Evolutionary conservation across 1,140 invertebrate species (phyloP).

Genomic region (Colletes gigas): DNA sequence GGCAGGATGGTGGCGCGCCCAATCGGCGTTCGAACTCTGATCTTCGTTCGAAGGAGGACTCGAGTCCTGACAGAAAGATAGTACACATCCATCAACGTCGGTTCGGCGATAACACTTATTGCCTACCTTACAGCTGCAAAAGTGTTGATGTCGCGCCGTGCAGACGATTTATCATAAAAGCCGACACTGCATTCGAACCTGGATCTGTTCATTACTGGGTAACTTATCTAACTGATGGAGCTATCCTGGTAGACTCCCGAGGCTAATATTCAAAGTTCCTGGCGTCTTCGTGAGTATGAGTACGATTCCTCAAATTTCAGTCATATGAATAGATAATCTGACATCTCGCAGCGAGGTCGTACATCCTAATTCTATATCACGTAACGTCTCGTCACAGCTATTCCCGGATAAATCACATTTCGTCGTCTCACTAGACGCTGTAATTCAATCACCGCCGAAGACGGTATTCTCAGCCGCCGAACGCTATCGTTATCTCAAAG

Average conservation of each 20-base stretch:
- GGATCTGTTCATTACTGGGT: neutral
- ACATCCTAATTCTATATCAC: neutral
- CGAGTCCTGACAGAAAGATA: no score
- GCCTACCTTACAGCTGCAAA: neutral
- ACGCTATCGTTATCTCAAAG: no score
- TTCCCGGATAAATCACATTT: neutral
- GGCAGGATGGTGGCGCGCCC: no score
- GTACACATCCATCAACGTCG: no score
- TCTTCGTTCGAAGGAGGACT: no score
- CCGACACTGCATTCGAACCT: neutral
- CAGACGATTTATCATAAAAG: neutral
- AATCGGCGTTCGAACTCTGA: no score
- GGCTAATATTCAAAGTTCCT: neutral
- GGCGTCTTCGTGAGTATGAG: neutral
- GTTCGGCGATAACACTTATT: neutral
- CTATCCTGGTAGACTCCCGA: neutral
- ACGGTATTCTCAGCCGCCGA: no score
- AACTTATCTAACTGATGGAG: neutral
- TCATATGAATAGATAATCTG: constrained; percentile 7
- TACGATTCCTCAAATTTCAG: neutral
- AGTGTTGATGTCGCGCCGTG: neutral
- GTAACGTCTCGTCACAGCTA: neutral
- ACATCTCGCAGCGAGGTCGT: neutral
- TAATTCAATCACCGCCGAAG: no score
- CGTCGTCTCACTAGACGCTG: neutral